Evolutionary conservation across 2,888 invertebrate species (phyloP).

Genomic region (Phoenoteleia sp.): DNA sequence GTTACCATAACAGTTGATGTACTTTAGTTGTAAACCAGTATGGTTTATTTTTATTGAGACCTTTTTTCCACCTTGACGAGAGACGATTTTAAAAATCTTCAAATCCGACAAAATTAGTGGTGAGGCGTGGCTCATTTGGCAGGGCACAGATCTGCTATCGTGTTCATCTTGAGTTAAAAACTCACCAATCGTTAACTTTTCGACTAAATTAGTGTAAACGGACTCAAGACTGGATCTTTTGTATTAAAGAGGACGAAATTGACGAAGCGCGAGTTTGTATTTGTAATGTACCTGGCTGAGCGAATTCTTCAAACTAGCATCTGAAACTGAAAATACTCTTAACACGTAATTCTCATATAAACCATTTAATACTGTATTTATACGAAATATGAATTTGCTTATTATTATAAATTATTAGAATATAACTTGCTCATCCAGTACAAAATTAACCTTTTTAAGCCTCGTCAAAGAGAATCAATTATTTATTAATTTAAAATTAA

Average conservation of each 20-base stretch:
- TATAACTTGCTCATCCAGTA: constrained; percentile 62
- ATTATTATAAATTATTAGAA: neutral
- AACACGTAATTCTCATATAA: neutral
- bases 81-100: constrained; percentile 11
- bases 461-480: constrained; percentile 1
- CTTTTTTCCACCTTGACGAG: constrained; percentile 15
- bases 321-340: neutral
- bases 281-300: constrained; percentile 58
- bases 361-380: constrained; percentile 2
- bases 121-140: too few relatives aligned
- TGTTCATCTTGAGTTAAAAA: too few relatives aligned
- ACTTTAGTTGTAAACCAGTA: neutral
- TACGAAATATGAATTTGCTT: neutral
- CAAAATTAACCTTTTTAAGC: constrained; percentile 62
- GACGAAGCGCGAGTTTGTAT: constrained; percentile 59
- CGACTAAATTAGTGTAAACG: constrained; percentile 35
- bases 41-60: neutral
- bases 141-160: too few relatives aligned
- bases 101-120: too few relatives aligned
- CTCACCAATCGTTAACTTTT: too few relatives aligned
- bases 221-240: constrained; percentile 61
- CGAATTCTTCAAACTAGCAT: constrained; percentile 2
- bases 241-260: constrained; percentile 42
- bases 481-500: neutral
- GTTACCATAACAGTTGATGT: neutral